phyloP scores from a whole-genome alignment of 2,113 vertebrate species.

The Hydropotes inermis region DNA sequence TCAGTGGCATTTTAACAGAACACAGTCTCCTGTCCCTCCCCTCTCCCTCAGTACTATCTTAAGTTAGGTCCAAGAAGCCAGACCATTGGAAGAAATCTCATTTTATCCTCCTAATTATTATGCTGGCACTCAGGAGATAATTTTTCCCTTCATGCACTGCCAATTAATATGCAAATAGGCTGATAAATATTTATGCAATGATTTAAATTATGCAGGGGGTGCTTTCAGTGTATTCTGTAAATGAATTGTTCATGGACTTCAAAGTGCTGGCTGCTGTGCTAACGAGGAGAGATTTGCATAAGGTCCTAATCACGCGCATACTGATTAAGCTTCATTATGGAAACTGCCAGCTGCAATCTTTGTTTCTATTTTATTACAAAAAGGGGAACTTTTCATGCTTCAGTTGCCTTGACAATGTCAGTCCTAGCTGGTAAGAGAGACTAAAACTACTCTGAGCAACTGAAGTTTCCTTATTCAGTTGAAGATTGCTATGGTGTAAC shows the following conservation, averaged over 20 bases:
- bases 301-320: conserved; percentile 99
- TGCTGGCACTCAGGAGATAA: conserved; percentile 89
- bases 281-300: conserved; percentile 99
- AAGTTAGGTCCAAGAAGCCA: conserved; percentile 84
- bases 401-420: conserved; percentile 96
- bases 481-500: conserved; percentile 86
- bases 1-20: conserved; percentile 85
- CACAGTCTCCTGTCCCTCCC: conserved; percentile 77
- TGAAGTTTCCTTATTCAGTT: conserved; percentile 86
- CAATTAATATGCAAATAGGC: conserved; percentile 99
- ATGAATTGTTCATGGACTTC: conserved; percentile 99
- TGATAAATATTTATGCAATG: conserved; percentile 99
- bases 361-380: conserved; percentile 98
- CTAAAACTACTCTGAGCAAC: conserved; percentile 87
- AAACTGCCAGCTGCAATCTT: conserved; percentile 99
- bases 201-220: conserved; percentile 99
- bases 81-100: conserved; percentile 87
- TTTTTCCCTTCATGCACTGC: conserved; percentile 90
- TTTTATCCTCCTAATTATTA: conserved; percentile 96
- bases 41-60: conserved; percentile 80
- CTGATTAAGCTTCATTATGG: conserved; percentile 99
- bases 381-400: conserved; percentile 96
- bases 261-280: conserved; percentile 97
- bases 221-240: conserved; percentile 97
- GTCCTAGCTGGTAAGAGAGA: conserved; percentile 85